Percentiles rank a stretch among this genome's conserved stretches.
phyloP scores from a whole-genome alignment of 23 tunicate species.

The Halocynthia roretzi region DNA sequence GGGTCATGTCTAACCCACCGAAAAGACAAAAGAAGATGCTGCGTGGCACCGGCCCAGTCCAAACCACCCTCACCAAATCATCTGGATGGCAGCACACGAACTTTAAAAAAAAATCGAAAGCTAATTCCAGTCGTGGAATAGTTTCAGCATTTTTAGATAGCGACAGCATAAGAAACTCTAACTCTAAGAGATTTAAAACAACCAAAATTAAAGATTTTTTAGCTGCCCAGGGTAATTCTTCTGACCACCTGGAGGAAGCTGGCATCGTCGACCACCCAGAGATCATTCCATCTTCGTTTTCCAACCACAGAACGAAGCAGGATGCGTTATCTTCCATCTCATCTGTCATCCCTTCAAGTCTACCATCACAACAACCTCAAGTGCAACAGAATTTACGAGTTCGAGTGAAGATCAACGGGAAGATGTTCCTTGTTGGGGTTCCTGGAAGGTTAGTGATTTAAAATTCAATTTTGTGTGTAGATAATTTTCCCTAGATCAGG shows the following conservation, averaged over 20 bases:
- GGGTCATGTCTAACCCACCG: background rate
- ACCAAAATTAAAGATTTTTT: conserved; percentile 16
- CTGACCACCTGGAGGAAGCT: background rate
- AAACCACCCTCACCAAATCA: background rate
- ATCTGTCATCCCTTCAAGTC: too few species aligned
- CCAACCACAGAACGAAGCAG: background rate
- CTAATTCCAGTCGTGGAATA: background rate
- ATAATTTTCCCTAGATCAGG: background rate
- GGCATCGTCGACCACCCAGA: background rate
- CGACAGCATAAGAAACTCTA: background rate
- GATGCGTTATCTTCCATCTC: background rate
- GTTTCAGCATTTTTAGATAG: conserved; percentile 3
- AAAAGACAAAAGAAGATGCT: conserved; percentile 34
- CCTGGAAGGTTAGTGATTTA: conserved; percentile 39
- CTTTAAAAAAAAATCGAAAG: conserved; percentile 4
- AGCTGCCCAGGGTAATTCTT: conserved; percentile 1
- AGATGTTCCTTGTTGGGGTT: conserved; percentile 30
- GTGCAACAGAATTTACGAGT: conserved; percentile 17
- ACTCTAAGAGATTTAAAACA: conserved; percentile 3
- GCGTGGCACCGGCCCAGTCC: conserved; percentile 1
- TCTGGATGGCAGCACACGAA: conserved; percentile 7
- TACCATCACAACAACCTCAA: background rate
- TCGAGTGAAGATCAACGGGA: conserved; percentile 42
- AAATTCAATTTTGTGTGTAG: background rate
- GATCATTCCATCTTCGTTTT: background rate